Base-by-base conservation (phyloP, 2,113 vertebrate species). In the Paradisaea rubra region DNA sequence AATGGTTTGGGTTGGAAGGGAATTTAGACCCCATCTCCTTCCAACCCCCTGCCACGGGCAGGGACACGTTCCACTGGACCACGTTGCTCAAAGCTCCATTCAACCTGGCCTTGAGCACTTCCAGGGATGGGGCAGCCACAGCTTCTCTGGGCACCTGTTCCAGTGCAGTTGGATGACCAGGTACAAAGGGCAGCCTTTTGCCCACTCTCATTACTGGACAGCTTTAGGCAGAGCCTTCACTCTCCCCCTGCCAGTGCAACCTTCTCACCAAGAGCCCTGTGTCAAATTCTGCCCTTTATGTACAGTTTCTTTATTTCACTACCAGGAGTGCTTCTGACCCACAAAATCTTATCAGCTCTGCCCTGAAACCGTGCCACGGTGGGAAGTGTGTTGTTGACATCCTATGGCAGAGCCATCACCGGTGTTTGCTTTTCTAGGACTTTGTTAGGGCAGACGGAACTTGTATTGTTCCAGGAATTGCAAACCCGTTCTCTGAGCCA, bases 361-460 rank as follows among this genome's bases (percentile, higher is more conserved):
- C 45, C n/a, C 81, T 79, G 79, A 79, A 47, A 6, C 25, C 0
- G 1, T 39, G 49, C 39, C 70, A 30, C 0, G 0, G 20, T 39
- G 28, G 56, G 69, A 73, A 33, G 7, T 3, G 21, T 28, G 35
- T 1, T 60, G n/a, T 5, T 61, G 15, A 37, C 23, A 25, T 47
- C 50, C 68, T 16, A 18, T 2, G 28, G 78, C 73, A 89, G 83
- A 91, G 25, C 61, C 44, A 35, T 25, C 41, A 28, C 15, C 0
- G 0, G 10, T 1, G 4, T 66, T 80, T 79, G 31, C n/a, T 90
- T 44, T 72, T 37, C 74, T 19, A 30, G 37, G 57, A 15, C 59
- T 76, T 31, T n/a, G 18, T 61, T 3, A 57, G 68, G 64, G n/a
- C 49, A 37, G 69, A 18, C 33, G 14, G 28, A 82, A 78, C 8